Conservation (phyloP, 2,113 vertebrate species). For the Brachirus orientalis region DNA sequence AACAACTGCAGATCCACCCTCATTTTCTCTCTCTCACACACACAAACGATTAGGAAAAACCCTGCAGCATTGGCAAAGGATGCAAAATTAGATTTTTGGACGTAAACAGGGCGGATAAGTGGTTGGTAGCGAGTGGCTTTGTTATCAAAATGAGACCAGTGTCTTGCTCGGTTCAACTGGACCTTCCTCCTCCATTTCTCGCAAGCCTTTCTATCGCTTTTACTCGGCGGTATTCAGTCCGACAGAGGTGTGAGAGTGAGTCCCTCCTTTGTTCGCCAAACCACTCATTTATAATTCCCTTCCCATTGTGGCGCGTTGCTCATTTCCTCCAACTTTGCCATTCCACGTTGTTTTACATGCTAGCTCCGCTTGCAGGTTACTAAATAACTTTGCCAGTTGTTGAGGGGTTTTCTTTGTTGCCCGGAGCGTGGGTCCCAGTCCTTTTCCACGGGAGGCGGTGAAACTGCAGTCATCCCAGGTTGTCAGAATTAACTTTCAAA, state of each 20-base stretch:
- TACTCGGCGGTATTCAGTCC: constrained; percentile 47
- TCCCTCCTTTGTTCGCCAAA: constrained; percentile 73
- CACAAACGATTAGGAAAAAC: neutral
- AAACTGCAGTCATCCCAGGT: constrained; percentile 58
- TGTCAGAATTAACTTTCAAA: constrained; percentile 44
- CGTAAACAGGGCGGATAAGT: neutral
- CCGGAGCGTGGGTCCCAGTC: constrained; percentile 48
- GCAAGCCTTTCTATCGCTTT: constrained; percentile 19
- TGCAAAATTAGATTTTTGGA: neutral
- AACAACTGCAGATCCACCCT: constrained; percentile 60
- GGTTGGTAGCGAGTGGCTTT: neutral
- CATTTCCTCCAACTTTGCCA: neutral
- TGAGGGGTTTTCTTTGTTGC: constrained; percentile 64
- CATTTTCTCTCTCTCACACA: constrained; percentile 71
- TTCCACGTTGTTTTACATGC: neutral
- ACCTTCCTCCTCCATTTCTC: constrained; percentile 68
- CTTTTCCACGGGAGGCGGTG: constrained; percentile 54
- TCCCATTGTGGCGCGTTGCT: constrained; percentile 7
- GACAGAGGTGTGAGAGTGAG: constrained; percentile 19
- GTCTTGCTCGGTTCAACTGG: constrained; percentile 38
- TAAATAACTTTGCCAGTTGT: constrained; percentile 30
- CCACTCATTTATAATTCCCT: constrained; percentile 46
- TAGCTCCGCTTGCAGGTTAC: neutral
- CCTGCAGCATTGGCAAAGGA: constrained; percentile 17
- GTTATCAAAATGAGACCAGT: constrained; percentile 24